phyloP scores from a whole-genome alignment of 53 echinoderm and acorn worm species.

The Hippasteria phrygiana region DNA sequence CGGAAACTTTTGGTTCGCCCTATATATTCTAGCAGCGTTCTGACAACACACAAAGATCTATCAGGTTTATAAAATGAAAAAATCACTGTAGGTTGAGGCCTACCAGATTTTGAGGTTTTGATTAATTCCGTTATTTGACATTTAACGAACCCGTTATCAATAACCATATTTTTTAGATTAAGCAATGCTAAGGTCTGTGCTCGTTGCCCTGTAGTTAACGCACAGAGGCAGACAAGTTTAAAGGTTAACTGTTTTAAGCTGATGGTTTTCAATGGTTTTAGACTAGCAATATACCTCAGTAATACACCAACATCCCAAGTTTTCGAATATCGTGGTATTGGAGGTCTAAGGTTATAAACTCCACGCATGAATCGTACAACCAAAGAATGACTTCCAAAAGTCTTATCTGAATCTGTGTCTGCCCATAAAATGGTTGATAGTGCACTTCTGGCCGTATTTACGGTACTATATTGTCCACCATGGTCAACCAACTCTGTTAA shows the following conservation, averaged over 20 bases:
- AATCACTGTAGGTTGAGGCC: too few relatives aligned
- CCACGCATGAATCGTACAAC: background rate
- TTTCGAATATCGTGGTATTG: background rate
- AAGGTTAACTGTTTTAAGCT: background rate
- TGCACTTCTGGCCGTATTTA: background rate
- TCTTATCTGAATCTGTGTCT: background rate
- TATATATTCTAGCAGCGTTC: too few relatives aligned
- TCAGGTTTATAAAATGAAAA: too few relatives aligned
- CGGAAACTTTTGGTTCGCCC: too few relatives aligned
- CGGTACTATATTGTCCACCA: slow-evolving; percentile 1
- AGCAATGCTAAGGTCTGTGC: too few relatives aligned
- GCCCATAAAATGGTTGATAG: background rate
- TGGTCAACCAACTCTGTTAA: background rate
- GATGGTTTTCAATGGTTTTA: too few relatives aligned
- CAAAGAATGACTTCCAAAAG: background rate
- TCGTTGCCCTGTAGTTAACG: slow-evolving; percentile 1
- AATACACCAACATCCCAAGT: slow-evolving; percentile 5
- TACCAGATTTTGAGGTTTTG: too few relatives aligned
- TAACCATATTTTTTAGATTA: too few relatives aligned
- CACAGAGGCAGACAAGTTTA: slow-evolving; percentile 1
- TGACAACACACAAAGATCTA: too few relatives aligned
- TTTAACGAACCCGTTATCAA: too few relatives aligned
- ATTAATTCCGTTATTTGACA: too few relatives aligned
- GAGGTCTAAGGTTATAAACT: slow-evolving; percentile 8
- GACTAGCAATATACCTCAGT: too few relatives aligned